phyloP scores from a whole-genome alignment of 2,888 invertebrate genomes.

The Orgyia antiqua region DNA sequence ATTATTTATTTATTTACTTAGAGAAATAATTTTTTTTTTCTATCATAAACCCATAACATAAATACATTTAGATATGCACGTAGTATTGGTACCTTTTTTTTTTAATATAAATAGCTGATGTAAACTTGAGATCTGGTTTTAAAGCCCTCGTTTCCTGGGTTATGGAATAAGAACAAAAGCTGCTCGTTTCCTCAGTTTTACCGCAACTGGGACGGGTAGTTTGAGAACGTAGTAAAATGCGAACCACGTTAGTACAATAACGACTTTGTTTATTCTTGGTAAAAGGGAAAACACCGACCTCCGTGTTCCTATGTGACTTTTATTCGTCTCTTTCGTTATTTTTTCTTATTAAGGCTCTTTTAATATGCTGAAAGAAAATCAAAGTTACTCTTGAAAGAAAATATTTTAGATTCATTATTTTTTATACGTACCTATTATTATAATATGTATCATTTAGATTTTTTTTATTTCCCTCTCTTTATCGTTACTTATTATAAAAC shows the following conservation, averaged over 20 bases:
- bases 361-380: constrained; percentile 61
- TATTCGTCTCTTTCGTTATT: constrained; percentile 55
- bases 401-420: too few relatives aligned
- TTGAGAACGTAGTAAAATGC: constrained; percentile 27
- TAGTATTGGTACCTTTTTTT: too few relatives aligned
- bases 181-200: constrained; percentile 70
- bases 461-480: too few relatives aligned
- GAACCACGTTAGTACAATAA: constrained; percentile 55
- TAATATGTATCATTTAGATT: too few relatives aligned
- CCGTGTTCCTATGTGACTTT: constrained; percentile 76
- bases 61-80: too few relatives aligned
- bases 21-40: too few relatives aligned
- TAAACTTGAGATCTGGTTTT: constrained; percentile 74
- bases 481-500: too few relatives aligned
- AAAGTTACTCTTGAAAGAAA: constrained; percentile 60
- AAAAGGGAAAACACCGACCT: constrained; percentile 78
- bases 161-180: constrained; percentile 69
- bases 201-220: constrained; percentile 37
- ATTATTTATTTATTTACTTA: too few relatives aligned
- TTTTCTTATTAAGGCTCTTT: constrained; percentile 65
- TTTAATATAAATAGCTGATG: too few relatives aligned
- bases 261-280: constrained; percentile 76
- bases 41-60: too few relatives aligned
- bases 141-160: constrained; percentile 60
- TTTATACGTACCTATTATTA: too few relatives aligned